phyloP scores from a whole-genome alignment of 2,113 vertebrate species.

The Coreoperca whiteheadi region DNA sequence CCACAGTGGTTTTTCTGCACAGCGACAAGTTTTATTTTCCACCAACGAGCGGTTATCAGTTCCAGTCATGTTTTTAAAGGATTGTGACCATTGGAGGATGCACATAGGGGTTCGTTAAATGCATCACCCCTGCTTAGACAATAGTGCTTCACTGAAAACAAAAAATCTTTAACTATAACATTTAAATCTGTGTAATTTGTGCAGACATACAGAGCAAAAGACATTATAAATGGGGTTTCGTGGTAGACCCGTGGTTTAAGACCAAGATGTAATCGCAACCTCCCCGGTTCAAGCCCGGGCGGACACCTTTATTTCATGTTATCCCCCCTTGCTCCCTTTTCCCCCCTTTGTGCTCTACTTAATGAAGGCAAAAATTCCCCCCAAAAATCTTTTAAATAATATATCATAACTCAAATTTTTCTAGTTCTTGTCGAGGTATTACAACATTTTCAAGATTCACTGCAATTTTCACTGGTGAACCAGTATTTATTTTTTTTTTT shows the following conservation, averaged over 20 bases:
- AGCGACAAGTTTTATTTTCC: neutral
- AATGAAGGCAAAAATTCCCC: too few relatives aligned
- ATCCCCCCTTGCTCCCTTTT: too few relatives aligned
- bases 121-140: neutral
- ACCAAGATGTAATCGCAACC: too few relatives aligned
- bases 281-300: too few relatives aligned
- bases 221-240: too few relatives aligned
- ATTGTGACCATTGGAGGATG: neutral
- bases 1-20: slow-evolving; percentile 33
- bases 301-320: too few relatives aligned
- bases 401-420: too few relatives aligned
- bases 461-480: neutral
- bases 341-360: too few relatives aligned
- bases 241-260: too few relatives aligned
- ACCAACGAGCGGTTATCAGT: slow-evolving; percentile 34
- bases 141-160: neutral
- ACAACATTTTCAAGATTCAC: neutral
- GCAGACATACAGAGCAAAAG: too few relatives aligned
- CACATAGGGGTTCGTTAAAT: neutral
- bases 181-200: neutral
- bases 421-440: neutral
- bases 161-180: neutral
- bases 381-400: too few relatives aligned
- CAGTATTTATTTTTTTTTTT: neutral
- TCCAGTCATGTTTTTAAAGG: slow-evolving; percentile 16